Evolutionary conservation across 2,888 invertebrate genomes (phyloP), one percentile per base, ranked within the genome.

Genomic region (Marronus borbonicus): DNA sequence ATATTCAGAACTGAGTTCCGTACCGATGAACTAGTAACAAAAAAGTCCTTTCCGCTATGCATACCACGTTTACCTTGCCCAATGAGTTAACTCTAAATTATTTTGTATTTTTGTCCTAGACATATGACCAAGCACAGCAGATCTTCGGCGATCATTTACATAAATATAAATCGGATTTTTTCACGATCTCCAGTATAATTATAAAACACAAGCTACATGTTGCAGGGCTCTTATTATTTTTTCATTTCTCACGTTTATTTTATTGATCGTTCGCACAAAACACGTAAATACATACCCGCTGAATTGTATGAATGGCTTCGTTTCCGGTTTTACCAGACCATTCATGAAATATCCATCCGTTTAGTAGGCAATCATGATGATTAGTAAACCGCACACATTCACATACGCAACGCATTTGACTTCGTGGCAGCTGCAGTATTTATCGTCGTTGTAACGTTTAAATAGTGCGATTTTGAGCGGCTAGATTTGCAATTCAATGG

Each of bases 401-500:
- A 66, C 39, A 44, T 17, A 60, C 24, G 24, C 20, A 49, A 12
- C 28, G 24, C 17, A 39, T 20, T 20, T 49, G 49, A 31, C 44
- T 20, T 68, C 49, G 20, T 49, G 28, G 24, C 77, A 68, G 72
- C 69, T 64, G 70, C 72, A 68, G 58, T 50, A 60, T 74, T 64
- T 69, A 77, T 70, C 31, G 74, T 24, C 49, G 66, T 17, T 20
- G 49, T 17, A 50, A 68, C 65, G 65, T 69, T 60, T 60, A 60
- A 60, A 70, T 64, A 64, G 69, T 17, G 64, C 50, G 76, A 64
- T 76, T 78, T 82, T 79, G 17, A 80, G 65, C 80, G 74, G 66
- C 65, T 75, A 39, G 58, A 81, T 82, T 82, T 81, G 80, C 81
- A 81, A 81, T 80, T 82, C 80, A 81, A 81, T 81, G 78, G 80